Conservation (phyloP, 2,888 invertebrate species). For the Tenthredo amoena region DNA sequence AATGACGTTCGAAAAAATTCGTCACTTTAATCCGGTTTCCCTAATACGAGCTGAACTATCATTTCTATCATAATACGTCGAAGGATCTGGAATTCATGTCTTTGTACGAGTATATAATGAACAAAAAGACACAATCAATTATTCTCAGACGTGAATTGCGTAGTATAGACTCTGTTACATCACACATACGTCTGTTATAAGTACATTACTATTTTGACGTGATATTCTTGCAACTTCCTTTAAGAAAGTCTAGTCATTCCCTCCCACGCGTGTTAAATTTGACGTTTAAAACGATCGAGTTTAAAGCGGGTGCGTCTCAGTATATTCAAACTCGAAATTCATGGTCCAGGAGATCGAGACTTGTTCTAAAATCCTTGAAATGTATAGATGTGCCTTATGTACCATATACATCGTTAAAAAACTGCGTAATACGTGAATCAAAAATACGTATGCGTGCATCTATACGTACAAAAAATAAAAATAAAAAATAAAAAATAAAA, state of each 20-base stretch:
- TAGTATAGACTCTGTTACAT: not conserved
- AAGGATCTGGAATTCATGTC: not conserved
- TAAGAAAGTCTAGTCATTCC: not conserved
- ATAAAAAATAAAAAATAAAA: not conserved
- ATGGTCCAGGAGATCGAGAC: not conserved
- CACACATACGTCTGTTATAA: not conserved
- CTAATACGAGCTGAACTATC: not conserved
- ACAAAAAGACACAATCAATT: not conserved
- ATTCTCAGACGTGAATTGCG: not conserved
- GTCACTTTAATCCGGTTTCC: no score
- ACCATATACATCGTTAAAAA: not conserved
- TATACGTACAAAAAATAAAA: not conserved
- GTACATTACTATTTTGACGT: not conserved
- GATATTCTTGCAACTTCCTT: slow-evolving; percentile 17
- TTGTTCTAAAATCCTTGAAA: not conserved
- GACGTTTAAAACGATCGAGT: not conserved
- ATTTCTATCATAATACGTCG: no score
- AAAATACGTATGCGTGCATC: not conserved
- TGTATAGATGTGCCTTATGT: not conserved
- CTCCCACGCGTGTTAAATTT: not conserved
- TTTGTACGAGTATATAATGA: not conserved
- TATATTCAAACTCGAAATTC: not conserved
- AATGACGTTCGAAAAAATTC: no score
- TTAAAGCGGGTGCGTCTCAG: not conserved
- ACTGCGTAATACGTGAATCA: not conserved